Evolutionary conservation across 2,113 vertebrate genomes (phyloP).

Genomic region (Cephalopterus ornatus): DNA sequence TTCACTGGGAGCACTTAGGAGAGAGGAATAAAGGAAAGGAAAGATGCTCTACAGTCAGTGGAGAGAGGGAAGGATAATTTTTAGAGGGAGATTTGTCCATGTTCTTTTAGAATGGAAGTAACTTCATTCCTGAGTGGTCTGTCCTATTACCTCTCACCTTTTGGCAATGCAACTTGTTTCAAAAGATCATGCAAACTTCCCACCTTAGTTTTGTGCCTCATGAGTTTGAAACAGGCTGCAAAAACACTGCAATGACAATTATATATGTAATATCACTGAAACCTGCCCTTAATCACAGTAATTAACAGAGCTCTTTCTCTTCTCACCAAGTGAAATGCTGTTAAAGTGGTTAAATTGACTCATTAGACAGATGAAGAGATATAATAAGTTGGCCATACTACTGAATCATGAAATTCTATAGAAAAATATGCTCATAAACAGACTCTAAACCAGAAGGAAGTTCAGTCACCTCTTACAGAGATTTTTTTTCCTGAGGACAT

Average conservation of each 20-base stretch:
- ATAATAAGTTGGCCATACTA: not conserved
- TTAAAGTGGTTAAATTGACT: not conserved
- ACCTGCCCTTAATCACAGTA: not conserved
- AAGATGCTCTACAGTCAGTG: not conserved
- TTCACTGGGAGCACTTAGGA: not conserved
- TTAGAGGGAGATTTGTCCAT: not conserved
- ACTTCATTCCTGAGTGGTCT: not conserved
- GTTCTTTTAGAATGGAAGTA: not conserved
- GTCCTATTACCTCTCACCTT: not conserved
- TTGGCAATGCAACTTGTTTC: not conserved
- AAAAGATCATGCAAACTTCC: not conserved
- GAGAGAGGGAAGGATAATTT: not conserved
- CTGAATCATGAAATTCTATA: not conserved
- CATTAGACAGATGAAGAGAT: not conserved
- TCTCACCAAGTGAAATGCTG: not conserved
- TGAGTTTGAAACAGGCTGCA: not conserved
- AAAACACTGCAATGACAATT: not conserved
- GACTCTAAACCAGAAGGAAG: not conserved
- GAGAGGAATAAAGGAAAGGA: not conserved
- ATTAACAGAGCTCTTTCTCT: not conserved
- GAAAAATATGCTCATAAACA: not conserved
- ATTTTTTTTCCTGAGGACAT: not conserved
- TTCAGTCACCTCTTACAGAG: not conserved
- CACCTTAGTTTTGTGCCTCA: not conserved
- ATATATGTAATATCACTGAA: not conserved